Base-by-base conservation (phyloP, 1,140 invertebrate genomes). In the Liolophura sinensis region DNA sequence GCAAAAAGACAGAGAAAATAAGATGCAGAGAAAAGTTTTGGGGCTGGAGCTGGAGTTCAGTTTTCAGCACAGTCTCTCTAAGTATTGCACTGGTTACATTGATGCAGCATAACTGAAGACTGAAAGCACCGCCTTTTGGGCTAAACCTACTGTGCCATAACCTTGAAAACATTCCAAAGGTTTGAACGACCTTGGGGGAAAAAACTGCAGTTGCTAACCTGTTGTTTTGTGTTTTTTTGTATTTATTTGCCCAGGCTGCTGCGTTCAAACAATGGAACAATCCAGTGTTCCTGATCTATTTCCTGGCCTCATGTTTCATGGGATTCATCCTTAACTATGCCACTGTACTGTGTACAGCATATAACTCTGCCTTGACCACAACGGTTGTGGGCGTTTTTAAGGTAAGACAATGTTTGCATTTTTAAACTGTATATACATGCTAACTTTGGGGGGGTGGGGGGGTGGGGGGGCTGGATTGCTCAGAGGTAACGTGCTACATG, bases 281-380 rank as follows among this genome's bases (percentile, higher is more conserved):
- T 79, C 77, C 86, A 0, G 76, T 91, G 58, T 98, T 99, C 80
- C 71, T 94, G 25, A 58, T 90, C 5, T 92, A 95, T 77, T 99
- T 99, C 82, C 65, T 91, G 0, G 79, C 95, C 64, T 98, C 96
- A 0, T 99, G 96, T 85, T 84, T 97, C 1, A 97, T 99, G 93
- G 97, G 97, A 0, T 99, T 98, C 83, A 86, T 99, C 24, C 85
- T 99, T 16, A 94, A 93, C 52, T 99, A 98, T 80, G 94, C 94
- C 79, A 93, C 96, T 16, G 92, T 99, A 73, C 84, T 99, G 48
- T 99, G 97, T 85, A 99, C 96, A 0, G 89, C 93, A 73, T 91
- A 94, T 81, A 99, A 99, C 86, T 98, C 96, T 62, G 96, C 97
- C 20, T 86, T 99, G 49, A 99, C 97, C 0, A 99, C 97, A 22